Evolutionary conservation across 2,888 invertebrate genomes (phyloP).

Genomic region (Chymomyza procnemis): DNA sequence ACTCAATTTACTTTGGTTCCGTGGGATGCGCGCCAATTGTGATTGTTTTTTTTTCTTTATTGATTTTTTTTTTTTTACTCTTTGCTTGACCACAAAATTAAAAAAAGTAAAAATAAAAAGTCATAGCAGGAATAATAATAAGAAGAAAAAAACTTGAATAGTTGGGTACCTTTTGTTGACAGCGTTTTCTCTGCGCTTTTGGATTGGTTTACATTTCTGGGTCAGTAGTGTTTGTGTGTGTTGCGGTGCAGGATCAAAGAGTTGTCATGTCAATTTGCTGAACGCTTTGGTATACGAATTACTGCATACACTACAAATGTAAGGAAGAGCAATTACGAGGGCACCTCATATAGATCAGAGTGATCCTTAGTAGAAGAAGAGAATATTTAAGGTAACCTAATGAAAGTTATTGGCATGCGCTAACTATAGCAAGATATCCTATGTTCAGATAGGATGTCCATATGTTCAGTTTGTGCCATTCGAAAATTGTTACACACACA

Average conservation of each 20-base stretch:
- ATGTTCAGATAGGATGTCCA: too few relatives aligned
- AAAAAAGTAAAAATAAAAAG: constrained; percentile 11
- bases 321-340: too few relatives aligned
- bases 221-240: constrained; percentile 36
- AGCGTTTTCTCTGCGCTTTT: background rate
- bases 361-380: too few relatives aligned
- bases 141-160: constrained; percentile 14
- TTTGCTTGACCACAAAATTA: background rate
- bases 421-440: too few relatives aligned
- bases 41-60: constrained; percentile 46
- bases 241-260: background rate
- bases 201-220: constrained; percentile 25
- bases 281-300: too few relatives aligned
- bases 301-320: too few relatives aligned
- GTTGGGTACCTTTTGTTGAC: constrained; percentile 51
- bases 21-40: constrained; percentile 49
- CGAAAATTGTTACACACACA: too few relatives aligned
- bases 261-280: background rate
- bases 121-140: constrained; percentile 7
- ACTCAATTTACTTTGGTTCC: constrained; percentile 51
- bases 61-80: constrained; percentile 37
- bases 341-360: too few relatives aligned
- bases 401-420: too few relatives aligned
- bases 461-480: too few relatives aligned
- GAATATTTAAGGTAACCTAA: too few relatives aligned